Conservation (phyloP, 2,888 invertebrate species). For the Willowsia nigromaculata region DNA sequence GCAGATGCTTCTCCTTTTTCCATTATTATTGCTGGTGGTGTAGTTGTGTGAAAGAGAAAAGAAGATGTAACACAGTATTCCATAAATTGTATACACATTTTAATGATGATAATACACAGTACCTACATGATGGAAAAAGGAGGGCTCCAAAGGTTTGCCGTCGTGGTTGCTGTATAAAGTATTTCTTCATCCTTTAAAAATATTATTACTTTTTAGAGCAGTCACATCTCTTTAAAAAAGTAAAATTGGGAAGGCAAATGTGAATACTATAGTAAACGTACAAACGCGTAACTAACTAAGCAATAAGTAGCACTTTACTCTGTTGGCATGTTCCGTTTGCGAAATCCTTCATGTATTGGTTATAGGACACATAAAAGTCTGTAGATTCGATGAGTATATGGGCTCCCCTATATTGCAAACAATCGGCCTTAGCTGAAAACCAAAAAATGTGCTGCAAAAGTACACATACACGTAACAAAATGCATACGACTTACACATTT, state of each 20-base stretch:
- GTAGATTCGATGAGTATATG: constrained; percentile 25
- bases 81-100: constrained; percentile 39
- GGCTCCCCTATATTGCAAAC: neutral
- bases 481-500: neutral
- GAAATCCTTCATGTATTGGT: constrained; percentile 59
- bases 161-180: neutral
- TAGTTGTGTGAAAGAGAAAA: neutral
- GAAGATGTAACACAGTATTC: constrained; percentile 29
- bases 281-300: neutral
- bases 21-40: neutral
- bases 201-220: constrained; percentile 27
- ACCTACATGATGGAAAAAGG: constrained; percentile 32
- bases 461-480: neutral
- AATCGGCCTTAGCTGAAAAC: neutral
- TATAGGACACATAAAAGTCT: constrained; percentile 60
- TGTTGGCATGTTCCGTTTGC: constrained; percentile 28
- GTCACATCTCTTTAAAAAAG: constrained; percentile 25
- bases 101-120: constrained; percentile 21
- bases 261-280: neutral
- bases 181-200: constrained; percentile 34
- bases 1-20: neutral
- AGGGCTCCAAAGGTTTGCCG: neutral
- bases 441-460: neutral
- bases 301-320: constrained; percentile 23
- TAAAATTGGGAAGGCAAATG: constrained; percentile 15